Evolutionary conservation across 2,888 invertebrate genomes (phyloP).

Genomic region (Ypsolopha scabrella): DNA sequence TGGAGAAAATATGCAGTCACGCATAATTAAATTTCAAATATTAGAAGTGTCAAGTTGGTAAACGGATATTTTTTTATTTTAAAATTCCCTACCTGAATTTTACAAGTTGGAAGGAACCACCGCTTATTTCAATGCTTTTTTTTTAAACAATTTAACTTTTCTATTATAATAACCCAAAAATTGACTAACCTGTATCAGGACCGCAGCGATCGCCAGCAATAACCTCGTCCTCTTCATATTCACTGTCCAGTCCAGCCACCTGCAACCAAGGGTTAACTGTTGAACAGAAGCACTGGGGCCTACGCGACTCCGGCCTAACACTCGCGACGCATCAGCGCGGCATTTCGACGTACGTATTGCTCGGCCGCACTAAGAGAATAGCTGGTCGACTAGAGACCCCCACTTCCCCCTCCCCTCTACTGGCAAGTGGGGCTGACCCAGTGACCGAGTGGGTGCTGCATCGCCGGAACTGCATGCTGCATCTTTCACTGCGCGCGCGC

Average conservation of each 20-base stretch:
- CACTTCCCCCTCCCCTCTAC: conserved; percentile 19
- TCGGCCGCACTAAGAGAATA: neutral
- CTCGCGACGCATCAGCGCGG: conserved; percentile 3
- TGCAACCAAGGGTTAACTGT: conserved; percentile 57
- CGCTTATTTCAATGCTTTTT: neutral
- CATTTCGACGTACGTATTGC: neutral
- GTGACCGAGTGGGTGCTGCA: conserved; percentile 65
- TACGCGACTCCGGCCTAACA: conserved; percentile 25
- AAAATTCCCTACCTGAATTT: no score
- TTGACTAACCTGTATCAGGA: conserved; percentile 55
- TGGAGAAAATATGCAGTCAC: no score
- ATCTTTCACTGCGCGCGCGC: conserved; percentile 41
- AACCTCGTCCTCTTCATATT: conserved; percentile 66
- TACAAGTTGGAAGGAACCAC: no score
- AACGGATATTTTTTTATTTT: no score
- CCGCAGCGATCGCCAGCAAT: conserved; percentile 55
- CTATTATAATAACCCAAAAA: conserved; percentile 8
- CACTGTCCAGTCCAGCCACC: conserved; percentile 50
- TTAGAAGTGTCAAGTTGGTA: no score
- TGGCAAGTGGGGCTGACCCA: conserved; percentile 48
- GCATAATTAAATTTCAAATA: no score
- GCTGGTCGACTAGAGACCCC: conserved; percentile 29
- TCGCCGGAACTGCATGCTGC: conserved; percentile 22
- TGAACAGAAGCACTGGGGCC: conserved; percentile 34
- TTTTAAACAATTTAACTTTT: neutral